Evolutionary conservation across 2,888 invertebrate genomes (phyloP).

Genomic region (Autographa gamma): DNA sequence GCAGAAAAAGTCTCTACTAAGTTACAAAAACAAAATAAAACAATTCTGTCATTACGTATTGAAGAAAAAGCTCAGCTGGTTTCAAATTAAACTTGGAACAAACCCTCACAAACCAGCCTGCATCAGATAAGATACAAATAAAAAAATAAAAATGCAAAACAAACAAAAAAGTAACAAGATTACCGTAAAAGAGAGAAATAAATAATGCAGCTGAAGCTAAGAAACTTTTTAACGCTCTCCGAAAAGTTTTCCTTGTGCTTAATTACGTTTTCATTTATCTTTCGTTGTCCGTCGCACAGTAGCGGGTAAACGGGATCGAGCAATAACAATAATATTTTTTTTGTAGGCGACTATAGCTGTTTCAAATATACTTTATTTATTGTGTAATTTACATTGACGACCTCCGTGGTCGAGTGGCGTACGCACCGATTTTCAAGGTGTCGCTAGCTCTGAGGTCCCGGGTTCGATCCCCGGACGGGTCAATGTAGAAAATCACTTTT

Average conservation of each 20-base stretch:
- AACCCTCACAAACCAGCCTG: conserved; percentile 36
- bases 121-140: conserved; percentile 60
- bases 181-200: conserved; percentile 73
- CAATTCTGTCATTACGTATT: neutral
- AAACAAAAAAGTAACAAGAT: conserved; percentile 77
- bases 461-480: too few relatives aligned
- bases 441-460: too few relatives aligned
- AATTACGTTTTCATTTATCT: conserved; percentile 87
- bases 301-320: conserved; percentile 40
- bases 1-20: neutral
- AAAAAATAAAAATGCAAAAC: conserved; percentile 66
- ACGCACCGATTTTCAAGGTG: too few relatives aligned
- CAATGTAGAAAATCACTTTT: too few relatives aligned
- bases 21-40: neutral
- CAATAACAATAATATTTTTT: neutral
- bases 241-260: conserved; percentile 82
- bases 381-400: too few relatives aligned
- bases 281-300: conserved; percentile 68
- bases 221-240: conserved; percentile 81
- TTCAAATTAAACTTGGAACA: conserved; percentile 12
- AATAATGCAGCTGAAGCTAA: conserved; percentile 79
- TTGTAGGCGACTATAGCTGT: too few relatives aligned
- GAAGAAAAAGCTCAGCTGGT: neutral
- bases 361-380: too few relatives aligned
- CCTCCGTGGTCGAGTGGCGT: too few relatives aligned